Conservation (phyloP, 2,888 invertebrate genomes). For the Cepaea hortensis region DNA sequence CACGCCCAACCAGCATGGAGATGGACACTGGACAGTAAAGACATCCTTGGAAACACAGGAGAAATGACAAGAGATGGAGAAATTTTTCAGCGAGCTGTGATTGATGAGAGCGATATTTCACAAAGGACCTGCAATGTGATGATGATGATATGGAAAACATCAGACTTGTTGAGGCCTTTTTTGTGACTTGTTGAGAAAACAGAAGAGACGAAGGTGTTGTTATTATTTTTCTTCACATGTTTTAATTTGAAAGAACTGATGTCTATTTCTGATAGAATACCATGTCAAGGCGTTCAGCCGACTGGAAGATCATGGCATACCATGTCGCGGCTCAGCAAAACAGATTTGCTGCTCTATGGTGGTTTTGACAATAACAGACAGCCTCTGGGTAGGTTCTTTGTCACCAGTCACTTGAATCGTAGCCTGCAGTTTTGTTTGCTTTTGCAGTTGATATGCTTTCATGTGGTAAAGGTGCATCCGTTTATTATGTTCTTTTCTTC, state of each 20-base stretch:
- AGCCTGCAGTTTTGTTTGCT: not conserved
- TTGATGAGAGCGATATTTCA: no score
- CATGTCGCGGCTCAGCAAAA: conserved; percentile 67
- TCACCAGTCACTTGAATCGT: not conserved
- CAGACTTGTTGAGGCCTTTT: no score
- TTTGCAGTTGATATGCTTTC: not conserved
- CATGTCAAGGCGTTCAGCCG: conserved; percentile 64
- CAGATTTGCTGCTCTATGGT: conserved; percentile 71
- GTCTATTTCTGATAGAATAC: conserved; percentile 59
- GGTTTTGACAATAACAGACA: conserved; percentile 61
- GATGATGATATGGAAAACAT: no score
- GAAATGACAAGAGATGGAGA: no score
- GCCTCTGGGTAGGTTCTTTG: conserved; percentile 59
- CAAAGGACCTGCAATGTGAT: no score
- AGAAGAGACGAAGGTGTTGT: not conserved
- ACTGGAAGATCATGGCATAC: conserved; percentile 76
- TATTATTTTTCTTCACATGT: not conserved
- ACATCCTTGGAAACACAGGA: no score
- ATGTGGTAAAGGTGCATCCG: not conserved
- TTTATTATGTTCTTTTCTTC: no score
- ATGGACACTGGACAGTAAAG: no score
- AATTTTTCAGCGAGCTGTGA: no score
- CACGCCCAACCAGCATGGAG: no score
- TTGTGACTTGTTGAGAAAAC: no score
- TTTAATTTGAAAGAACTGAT: not conserved